phyloP scores from a whole-genome alignment of 2,888 invertebrate species.

The Patella ulyssiponensis region DNA sequence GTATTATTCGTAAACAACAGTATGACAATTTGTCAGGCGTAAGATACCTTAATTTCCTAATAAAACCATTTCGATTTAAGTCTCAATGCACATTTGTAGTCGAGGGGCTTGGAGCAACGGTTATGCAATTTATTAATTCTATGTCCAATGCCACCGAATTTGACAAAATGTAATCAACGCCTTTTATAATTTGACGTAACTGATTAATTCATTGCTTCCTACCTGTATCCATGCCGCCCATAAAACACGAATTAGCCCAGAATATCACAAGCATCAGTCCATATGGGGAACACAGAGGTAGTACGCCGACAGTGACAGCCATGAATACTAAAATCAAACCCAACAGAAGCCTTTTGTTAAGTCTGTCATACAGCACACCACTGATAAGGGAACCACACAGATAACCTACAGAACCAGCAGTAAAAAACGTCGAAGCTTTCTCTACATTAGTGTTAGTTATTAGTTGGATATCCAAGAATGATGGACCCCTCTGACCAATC shows the following conservation, averaged over 20 bases:
- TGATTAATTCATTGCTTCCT: not conserved
- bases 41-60: too few species aligned
- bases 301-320: slow-evolving; percentile 64
- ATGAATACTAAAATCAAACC: slow-evolving; percentile 66
- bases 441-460: slow-evolving; percentile 62
- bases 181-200: too few species aligned
- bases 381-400: slow-evolving; percentile 68
- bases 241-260: slow-evolving; percentile 61
- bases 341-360: slow-evolving; percentile 65
- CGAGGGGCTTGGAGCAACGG: too few species aligned
- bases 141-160: too few species aligned
- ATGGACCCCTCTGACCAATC: slow-evolving; percentile 71
- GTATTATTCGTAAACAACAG: too few species aligned
- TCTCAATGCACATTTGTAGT: too few species aligned
- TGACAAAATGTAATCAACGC: too few species aligned
- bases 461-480: slow-evolving; percentile 68
- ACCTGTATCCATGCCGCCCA: slow-evolving; percentile 66
- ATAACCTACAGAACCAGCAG: slow-evolving; percentile 69
- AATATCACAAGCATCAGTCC: slow-evolving; percentile 60
- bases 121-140: too few species aligned
- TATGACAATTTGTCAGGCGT: too few species aligned
- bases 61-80: too few species aligned
- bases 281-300: slow-evolving; percentile 69
- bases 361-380: slow-evolving; percentile 60
- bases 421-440: slow-evolving; percentile 68